These are phyloP conservation scores for Perithous albicinctus DNA, from an alignment of 2,888 invertebrate species.

Conservation along the genomic window DNA sequence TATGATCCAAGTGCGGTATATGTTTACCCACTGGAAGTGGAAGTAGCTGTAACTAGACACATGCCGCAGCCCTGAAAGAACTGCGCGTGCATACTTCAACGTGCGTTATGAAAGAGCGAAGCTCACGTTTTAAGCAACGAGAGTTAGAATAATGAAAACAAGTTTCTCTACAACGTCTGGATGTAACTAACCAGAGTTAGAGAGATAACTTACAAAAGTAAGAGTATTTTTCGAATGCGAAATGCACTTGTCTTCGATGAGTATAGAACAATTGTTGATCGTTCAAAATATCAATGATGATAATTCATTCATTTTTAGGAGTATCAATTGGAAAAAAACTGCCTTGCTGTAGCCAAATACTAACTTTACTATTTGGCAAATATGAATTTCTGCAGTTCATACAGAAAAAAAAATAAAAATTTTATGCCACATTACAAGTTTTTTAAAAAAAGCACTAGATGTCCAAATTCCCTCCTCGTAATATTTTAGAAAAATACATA, in stretches of 20 bases:
- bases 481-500: too few relatives aligned
- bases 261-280: neutral
- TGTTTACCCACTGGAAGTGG: neutral
- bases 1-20: neutral
- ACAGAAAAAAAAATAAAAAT: too few relatives aligned
- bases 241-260: neutral
- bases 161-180: neutral
- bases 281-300: neutral
- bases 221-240: neutral
- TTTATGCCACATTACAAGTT: too few relatives aligned
- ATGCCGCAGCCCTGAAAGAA: constrained; percentile 11
- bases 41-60: neutral
- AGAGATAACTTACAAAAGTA: too few relatives aligned
- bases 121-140: constrained; percentile 46
- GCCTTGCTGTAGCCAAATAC: too few relatives aligned
- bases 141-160: neutral
- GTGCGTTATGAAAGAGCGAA: constrained; percentile 38
- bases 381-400: too few relatives aligned
- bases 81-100: constrained; percentile 19
- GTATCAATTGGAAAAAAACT: too few relatives aligned
- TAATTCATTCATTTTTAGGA: too few relatives aligned
- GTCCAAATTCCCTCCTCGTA: too few relatives aligned
- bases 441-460: too few relatives aligned
- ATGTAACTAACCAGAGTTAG: neutral
- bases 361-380: too few relatives aligned